Evolutionary conservation across 2,797 vertebrate species (phyloP).

Genomic region (Gymnodraco acuticeps): DNA sequence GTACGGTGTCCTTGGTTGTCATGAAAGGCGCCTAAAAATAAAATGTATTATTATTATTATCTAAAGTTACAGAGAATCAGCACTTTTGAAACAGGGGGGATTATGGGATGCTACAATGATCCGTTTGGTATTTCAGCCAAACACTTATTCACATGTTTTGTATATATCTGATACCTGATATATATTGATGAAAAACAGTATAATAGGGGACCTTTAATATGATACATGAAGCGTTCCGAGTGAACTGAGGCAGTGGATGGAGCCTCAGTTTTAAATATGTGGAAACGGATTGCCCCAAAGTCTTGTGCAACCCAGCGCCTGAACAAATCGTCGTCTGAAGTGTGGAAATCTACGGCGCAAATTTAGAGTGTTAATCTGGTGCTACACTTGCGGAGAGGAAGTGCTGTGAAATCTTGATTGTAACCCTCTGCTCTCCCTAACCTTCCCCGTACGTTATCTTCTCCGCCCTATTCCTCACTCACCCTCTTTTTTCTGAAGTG

Average conservation of each 20-base stretch:
- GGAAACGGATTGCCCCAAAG: slow-evolving; percentile 31
- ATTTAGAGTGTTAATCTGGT: slow-evolving; percentile 66
- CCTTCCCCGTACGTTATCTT: not conserved
- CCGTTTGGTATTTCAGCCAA: too few species aligned
- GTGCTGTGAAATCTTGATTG: slow-evolving; percentile 68
- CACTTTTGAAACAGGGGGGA: too few species aligned
- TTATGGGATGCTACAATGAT: too few species aligned
- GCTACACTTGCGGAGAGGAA: slow-evolving; percentile 43
- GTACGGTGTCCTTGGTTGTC: too few species aligned
- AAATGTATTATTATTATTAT: too few species aligned
- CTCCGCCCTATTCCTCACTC: not conserved
- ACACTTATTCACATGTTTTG: too few species aligned
- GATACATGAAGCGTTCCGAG: too few species aligned
- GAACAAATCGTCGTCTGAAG: slow-evolving; percentile 63
- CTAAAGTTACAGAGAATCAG: too few species aligned
- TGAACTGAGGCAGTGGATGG: not conserved
- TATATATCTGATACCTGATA: too few species aligned
- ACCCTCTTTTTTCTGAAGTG: slow-evolving; percentile 8
- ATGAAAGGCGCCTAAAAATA: too few species aligned
- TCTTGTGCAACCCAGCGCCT: slow-evolving; percentile 35
- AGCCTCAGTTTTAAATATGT: slow-evolving; percentile 33
- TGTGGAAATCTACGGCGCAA: slow-evolving; percentile 65
- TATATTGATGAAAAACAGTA: too few species aligned
- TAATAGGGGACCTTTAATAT: too few species aligned
- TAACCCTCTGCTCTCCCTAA: slow-evolving; percentile 52